Evolutionary conservation across 2,888 invertebrate species (phyloP).

Genomic region (Linyphia triangularis): DNA sequence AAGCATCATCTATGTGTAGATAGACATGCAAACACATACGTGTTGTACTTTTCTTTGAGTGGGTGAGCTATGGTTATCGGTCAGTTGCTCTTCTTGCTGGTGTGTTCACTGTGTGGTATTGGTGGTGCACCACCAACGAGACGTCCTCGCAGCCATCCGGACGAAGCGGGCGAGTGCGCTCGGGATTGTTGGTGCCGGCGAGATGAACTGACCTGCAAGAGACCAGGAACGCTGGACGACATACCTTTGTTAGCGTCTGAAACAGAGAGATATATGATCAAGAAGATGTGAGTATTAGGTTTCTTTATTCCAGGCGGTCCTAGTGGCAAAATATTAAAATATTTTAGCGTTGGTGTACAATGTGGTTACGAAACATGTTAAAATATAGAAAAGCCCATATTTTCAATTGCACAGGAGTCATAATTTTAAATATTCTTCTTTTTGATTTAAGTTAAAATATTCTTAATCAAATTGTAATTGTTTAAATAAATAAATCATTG

Average conservation of each 20-base stretch:
- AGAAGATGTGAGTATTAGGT: conserved; percentile 71
- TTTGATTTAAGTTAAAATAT: no score
- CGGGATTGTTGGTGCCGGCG: conserved; percentile 60
- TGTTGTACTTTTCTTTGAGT: background rate
- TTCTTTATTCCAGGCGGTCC: background rate
- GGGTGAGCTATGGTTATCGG: background rate
- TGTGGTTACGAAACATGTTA: no score
- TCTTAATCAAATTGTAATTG: no score
- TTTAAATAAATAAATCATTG: no score
- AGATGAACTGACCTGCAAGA: conserved; percentile 62
- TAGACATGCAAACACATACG: background rate
- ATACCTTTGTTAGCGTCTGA: conserved; percentile 55
- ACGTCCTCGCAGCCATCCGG: background rate
- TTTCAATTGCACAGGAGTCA: no score
- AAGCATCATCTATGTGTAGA: no score
- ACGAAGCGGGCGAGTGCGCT: conserved; percentile 66
- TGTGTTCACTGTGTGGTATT: background rate
- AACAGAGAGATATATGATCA: conserved; percentile 56
- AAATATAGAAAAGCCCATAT: no score
- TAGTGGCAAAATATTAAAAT: no score
- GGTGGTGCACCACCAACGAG: background rate
- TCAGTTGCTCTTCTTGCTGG: background rate
- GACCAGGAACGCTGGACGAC: conserved; percentile 56
- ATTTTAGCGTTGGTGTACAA: no score
- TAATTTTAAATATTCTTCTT: no score